Evolutionary conservation across 2,113 vertebrate species (phyloP).

Genomic region (Anseranas semipalmata): DNA sequence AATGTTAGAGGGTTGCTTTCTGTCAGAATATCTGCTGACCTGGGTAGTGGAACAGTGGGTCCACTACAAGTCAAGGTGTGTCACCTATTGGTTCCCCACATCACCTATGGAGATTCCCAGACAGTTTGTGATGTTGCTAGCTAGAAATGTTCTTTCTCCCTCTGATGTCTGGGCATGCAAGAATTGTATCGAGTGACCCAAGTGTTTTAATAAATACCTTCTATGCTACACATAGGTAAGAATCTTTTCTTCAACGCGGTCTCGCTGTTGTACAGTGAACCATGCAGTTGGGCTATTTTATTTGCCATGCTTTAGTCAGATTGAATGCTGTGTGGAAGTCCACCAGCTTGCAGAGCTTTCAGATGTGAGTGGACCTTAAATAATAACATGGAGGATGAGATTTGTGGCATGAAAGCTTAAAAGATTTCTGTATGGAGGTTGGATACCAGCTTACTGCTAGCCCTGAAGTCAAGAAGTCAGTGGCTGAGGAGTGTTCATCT

Average conservation of each 20-base stretch:
- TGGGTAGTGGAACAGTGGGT: not conserved
- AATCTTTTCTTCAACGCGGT: not conserved
- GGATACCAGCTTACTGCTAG: not conserved
- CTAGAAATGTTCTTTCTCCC: not conserved
- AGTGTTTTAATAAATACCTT: not conserved
- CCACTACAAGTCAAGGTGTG: not conserved
- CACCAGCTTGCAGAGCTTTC: not conserved
- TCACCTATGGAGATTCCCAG: not conserved
- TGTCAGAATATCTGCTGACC: not conserved
- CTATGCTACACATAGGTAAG: not conserved
- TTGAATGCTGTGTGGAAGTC: not conserved
- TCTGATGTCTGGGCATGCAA: not conserved
- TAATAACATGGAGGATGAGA: not conserved
- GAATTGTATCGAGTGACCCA: not conserved
- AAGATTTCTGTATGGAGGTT: not conserved
- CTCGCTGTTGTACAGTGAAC: not conserved
- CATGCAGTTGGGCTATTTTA: not conserved
- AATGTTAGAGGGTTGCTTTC: not conserved
- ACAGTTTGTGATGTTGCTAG: not conserved
- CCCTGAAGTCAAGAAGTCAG: not conserved
- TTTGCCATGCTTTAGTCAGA: not conserved
- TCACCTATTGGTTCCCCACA: not conserved
- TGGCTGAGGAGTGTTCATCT: not conserved
- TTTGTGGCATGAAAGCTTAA: not conserved
- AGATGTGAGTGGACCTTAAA: not conserved